phyloP scores from a whole-genome alignment of 2,113 vertebrate genomes.

The Peromyscus maniculatus region DNA sequence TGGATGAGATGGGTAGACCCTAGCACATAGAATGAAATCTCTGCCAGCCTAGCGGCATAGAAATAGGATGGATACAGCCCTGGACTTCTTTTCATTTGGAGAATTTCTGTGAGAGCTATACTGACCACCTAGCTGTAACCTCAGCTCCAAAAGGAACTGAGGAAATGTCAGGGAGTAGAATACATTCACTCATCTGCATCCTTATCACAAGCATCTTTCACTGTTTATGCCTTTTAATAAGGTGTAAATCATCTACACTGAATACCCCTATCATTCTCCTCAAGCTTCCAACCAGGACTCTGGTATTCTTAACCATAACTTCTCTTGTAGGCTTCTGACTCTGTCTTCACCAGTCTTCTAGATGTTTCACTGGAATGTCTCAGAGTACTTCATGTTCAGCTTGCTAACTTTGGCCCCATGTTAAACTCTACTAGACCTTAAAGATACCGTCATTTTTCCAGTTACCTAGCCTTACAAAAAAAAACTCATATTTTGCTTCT shows the following conservation, averaged over 20 bases:
- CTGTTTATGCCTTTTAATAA: neutral
- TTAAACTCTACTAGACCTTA: neutral
- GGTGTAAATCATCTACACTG: neutral
- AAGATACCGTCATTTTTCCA: neutral
- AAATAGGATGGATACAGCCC: neutral
- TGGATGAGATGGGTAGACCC: neutral
- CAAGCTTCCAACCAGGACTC: neutral
- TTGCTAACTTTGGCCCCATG: neutral
- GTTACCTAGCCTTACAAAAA: neutral
- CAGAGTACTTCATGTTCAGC: neutral
- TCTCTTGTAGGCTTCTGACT: neutral
- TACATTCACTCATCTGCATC: neutral
- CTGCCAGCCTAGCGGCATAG: neutral
- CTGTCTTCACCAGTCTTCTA: neutral
- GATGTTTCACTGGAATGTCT: neutral
- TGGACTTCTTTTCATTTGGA: neutral
- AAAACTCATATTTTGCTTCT: neutral
- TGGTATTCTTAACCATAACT: neutral
- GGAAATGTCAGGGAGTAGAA: neutral
- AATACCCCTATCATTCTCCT: neutral
- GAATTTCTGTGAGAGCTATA: neutral
- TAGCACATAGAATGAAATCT: neutral
- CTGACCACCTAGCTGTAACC: neutral
- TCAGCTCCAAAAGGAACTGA: slow-evolving; percentile 15
- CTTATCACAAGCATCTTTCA: neutral